Base-by-base conservation (phyloP, 2,888 invertebrate species). In the Automeris io region DNA sequence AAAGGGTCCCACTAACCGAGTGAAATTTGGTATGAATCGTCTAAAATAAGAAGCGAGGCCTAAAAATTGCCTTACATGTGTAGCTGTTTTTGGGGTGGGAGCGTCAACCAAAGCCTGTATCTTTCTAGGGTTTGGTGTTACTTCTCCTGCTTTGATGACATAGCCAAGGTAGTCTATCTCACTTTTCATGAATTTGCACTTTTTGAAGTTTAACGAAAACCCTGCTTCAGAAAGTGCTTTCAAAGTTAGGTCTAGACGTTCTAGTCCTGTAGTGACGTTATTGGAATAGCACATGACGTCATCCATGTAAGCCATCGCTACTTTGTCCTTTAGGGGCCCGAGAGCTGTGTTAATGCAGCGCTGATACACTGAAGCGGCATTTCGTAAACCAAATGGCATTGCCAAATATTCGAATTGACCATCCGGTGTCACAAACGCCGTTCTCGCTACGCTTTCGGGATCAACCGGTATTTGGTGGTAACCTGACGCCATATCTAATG, bases 351-450 rank as follows among this genome's bases (percentile, higher is more conserved):
- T 34, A 7, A 35, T 38, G 16, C 37, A 25, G 12, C 44, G 12
- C 24, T 43, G 45, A 12, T 37, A 45, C 2, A 62, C 58, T 0
- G 57, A 47, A 2, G 18, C 16, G 0, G 57, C 54, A 19, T 58
- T 60, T 11, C 49, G 18, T 0, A 61, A 19, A 0, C 58, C 56
- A 42, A 57, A 61, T 0, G 61, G 61, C 61, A 62, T 60, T 0
- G 53, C 47, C 0, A 48, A 1, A 18, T 55, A 62, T 23, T 65
- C 61, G 11, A 39, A 64, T 1, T 51, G 23, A 0, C 61, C 64
- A 9, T 60, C 59, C 1, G 57, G 55, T 1, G 57, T 62, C 0
- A 55, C 45, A 22, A 58, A 59, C 0, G 60, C 51, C 0, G 61
- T 61, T 7, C 57, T 56, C n/a, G 58, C 58, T 1, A 60, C 53